Base-by-base conservation (phyloP, 2,888 invertebrate genomes). In the Sinodicranocentrus sp. region DNA sequence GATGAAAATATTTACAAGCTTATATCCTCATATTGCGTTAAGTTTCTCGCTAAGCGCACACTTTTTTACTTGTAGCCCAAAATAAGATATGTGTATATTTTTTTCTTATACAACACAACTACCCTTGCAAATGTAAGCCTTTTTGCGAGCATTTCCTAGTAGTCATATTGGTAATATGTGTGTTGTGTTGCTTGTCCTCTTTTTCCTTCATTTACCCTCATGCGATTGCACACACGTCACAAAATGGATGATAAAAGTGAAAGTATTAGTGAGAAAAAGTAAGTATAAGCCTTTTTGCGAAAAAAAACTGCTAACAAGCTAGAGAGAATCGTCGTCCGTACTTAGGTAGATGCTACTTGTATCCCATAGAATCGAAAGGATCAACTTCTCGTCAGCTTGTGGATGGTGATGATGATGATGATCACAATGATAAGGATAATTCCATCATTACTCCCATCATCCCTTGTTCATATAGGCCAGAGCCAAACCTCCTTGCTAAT, bases 361-460 rank as follows among this genome's bases (percentile, higher is more conserved):
- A 52, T 28, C 17, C 26, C 13, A 19, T 17, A 65, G 52, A 76
- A 63, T 63, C 39, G 52, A 28, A 65, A 54, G 65, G 76, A 76
- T 76, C 73, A 73, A 61, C 43, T 61, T 76, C 65, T 65, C 33
- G 65, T 76, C 65, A 52, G 63, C 54, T 61, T 52, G 43, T 28
- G 39, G 43, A 21, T 39, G 65, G 52, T 61, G 61, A 39, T 73
- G 5, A 26, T n/a, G 23, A 63, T 63, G 39, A 33, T 28, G 5
- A 59, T 61, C 6, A 68, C 15, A 39, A 25, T 75, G 75, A 52
- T 76, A 48, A 52, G 19, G 65, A 76, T 65, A 76, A 65, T 76
- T 65, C 21, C 39, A 48, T 65, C 28, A 23, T 65, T 65, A 28
- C 17, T 43, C 44, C 48, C 73, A 73, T 63, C 21, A 59, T 52